These are phyloP conservation scores for Macaria notata DNA, from an alignment of 2,888 invertebrate species.

Conservation along the genomic window DNA sequence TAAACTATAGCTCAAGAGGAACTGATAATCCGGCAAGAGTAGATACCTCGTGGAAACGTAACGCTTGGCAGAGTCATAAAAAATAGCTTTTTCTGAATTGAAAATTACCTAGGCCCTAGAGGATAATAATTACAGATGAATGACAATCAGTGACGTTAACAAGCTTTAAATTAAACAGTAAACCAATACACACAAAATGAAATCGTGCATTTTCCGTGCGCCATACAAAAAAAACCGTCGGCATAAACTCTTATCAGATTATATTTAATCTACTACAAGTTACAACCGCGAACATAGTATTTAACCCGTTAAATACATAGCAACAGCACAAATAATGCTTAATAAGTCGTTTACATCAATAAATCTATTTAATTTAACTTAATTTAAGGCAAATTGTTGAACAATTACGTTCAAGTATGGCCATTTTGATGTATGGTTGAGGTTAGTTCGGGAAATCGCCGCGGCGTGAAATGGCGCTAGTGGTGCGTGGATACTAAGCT, in stretches of 20 bases:
- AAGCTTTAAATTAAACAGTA: too few species aligned
- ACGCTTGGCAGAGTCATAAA: too few species aligned
- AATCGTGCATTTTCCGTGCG: too few species aligned
- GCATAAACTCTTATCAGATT: neutral
- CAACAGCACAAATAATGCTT: slow-evolving; percentile 32
- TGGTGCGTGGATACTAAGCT: slow-evolving; percentile 39
- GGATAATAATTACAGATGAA: too few species aligned
- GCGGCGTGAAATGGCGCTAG: slow-evolving; percentile 53
- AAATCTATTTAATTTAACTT: slow-evolving; percentile 72
- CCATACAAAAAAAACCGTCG: neutral
- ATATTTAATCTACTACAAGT: slow-evolving; percentile 8
- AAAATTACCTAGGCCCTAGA: too few species aligned
- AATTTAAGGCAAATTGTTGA: slow-evolving; percentile 66
- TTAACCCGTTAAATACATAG: slow-evolving; percentile 36
- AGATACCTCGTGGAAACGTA: too few species aligned
- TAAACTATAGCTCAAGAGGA: too few species aligned
- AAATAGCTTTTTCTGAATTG: too few species aligned
- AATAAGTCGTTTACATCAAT: slow-evolving; percentile 59
- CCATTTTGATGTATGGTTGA: slow-evolving; percentile 54
- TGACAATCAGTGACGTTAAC: too few species aligned
- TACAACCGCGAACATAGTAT: slow-evolving; percentile 28
- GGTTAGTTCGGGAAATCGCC: slow-evolving; percentile 46
- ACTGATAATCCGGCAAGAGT: too few species aligned
- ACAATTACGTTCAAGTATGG: slow-evolving; percentile 51
- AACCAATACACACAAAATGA: too few species aligned